These are phyloP conservation scores for Phocoena phocoena DNA, from an alignment of 2,113 vertebrate genomes.

Conservation along the genomic window DNA sequence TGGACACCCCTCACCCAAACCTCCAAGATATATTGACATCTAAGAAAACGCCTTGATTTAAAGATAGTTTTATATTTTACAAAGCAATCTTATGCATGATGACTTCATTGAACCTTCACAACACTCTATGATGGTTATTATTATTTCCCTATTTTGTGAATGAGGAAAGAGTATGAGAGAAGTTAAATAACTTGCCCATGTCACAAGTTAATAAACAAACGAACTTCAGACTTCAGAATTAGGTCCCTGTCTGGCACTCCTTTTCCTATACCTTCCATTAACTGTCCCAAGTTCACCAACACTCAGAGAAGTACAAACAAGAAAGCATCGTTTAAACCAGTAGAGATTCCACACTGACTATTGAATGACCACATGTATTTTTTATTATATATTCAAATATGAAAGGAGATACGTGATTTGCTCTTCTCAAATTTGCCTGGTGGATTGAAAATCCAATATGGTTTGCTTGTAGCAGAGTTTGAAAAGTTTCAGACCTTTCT, in stretches of 20 bases:
- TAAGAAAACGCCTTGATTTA: background rate
- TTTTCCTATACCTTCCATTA: background rate
- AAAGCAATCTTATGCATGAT: background rate
- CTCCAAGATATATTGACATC: background rate
- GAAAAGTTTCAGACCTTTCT: background rate
- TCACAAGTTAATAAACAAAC: background rate
- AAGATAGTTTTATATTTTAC: background rate
- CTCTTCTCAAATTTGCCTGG: background rate
- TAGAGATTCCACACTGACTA: background rate
- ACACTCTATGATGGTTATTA: background rate
- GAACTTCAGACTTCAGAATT: background rate
- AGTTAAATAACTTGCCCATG: background rate
- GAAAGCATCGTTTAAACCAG: background rate
- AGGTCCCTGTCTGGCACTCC: background rate
- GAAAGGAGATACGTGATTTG: background rate
- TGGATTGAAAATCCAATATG: background rate
- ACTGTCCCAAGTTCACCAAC: background rate
- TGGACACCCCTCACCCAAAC: background rate
- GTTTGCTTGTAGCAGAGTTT: background rate
- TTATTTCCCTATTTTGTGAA: background rate
- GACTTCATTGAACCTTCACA: background rate
- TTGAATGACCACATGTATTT: background rate
- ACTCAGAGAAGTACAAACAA: background rate
- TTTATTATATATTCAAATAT: background rate
- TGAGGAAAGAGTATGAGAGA: background rate